Conservation (phyloP, 2,888 invertebrate genomes). For the Chymomyza caudatula region DNA sequence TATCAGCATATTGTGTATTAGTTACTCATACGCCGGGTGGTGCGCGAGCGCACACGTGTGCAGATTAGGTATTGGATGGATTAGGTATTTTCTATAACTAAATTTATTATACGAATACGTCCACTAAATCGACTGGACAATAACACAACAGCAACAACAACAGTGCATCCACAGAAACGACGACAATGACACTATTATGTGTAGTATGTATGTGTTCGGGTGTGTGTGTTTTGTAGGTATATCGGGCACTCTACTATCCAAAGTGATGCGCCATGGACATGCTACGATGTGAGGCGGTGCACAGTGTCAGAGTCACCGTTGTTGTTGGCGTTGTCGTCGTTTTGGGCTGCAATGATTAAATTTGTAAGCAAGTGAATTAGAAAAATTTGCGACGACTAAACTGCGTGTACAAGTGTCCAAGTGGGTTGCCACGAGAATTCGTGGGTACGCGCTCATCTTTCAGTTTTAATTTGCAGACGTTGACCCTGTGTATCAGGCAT, state of each 20-base stretch:
- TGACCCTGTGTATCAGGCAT: constrained; percentile 28
- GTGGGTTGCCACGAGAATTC: constrained; percentile 30
- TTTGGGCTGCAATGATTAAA: constrained; percentile 47
- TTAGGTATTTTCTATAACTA: neutral
- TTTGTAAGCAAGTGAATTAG: constrained; percentile 63
- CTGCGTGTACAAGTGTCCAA: constrained; percentile 17
- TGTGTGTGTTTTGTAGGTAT: too few relatives aligned
- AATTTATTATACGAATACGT: neutral
- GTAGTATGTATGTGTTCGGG: too few relatives aligned
- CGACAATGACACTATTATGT: constrained; percentile 65
- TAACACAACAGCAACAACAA: constrained; percentile 5
- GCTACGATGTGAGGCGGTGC: neutral
- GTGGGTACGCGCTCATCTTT: too few relatives aligned
- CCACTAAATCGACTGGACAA: constrained; percentile 22
- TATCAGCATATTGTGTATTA: neutral
- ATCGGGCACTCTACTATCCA: neutral
- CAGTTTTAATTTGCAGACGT: constrained; percentile 33
- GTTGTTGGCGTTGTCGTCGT: neutral
- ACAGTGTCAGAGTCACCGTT: neutral
- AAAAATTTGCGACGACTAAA: constrained; percentile 28
- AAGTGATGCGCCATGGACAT: neutral
- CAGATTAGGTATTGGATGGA: neutral
- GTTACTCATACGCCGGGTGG: constrained; percentile 32
- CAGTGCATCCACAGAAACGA: neutral
- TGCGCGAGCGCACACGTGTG: constrained; percentile 1